Evolutionary conservation across 2,888 invertebrate genomes (phyloP).

Genomic region (Drosophila merina): DNA sequence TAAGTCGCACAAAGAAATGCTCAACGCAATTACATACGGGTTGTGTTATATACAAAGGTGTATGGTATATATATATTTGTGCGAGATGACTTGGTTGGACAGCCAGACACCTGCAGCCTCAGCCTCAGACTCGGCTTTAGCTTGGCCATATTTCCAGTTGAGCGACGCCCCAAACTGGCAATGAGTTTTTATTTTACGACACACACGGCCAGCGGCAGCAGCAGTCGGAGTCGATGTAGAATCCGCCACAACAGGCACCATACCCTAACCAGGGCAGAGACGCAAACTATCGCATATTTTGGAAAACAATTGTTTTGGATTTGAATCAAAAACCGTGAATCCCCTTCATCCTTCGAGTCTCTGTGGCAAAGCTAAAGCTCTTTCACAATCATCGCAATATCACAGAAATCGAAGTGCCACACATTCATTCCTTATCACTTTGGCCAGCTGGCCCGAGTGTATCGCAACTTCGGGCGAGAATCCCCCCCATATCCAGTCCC

Average conservation of each 20-base stretch:
- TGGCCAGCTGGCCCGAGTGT: conserved; percentile 24
- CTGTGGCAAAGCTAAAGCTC: background rate
- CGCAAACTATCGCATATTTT: no score
- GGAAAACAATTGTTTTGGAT: no score
- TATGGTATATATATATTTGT: conserved; percentile 10
- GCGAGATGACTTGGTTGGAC: conserved; percentile 34
- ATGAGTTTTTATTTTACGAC: conserved; percentile 56
- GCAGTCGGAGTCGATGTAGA: background rate
- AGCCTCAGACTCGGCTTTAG: conserved; percentile 1
- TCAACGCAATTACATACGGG: conserved; percentile 31
- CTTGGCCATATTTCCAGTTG: conserved; percentile 74
- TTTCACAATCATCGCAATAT: background rate
- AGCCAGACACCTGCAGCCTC: conserved; percentile 67
- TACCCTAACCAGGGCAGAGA: no score
- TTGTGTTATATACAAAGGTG: conserved; percentile 10
- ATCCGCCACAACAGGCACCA: no score
- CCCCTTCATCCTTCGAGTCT: no score
- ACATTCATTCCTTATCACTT: conserved; percentile 21
- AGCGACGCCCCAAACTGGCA: conserved; percentile 73
- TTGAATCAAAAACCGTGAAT: no score
- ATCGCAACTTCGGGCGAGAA: conserved; percentile 23
- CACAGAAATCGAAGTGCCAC: conserved; percentile 9
- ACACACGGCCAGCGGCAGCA: conserved; percentile 13
- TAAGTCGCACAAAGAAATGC: conserved; percentile 57
- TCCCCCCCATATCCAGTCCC: conserved; percentile 4